A percentile compares a stretch with the other conserved stretches of the same genome.
Conservation (phyloP, 2,113 vertebrate genomes). For the Oncorhynchus masou region DNA sequence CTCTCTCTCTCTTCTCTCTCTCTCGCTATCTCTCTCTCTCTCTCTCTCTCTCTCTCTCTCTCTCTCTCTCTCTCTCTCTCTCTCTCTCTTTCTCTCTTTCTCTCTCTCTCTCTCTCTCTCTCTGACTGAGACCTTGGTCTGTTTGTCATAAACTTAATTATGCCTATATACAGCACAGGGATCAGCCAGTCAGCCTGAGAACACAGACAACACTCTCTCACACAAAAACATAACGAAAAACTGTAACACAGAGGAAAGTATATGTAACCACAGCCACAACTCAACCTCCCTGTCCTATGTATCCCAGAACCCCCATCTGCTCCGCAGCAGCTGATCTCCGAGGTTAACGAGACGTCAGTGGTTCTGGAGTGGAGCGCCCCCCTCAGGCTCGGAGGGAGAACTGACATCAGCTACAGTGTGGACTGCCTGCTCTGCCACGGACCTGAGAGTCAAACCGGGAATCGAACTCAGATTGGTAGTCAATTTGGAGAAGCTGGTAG, state of each 20-base stretch:
- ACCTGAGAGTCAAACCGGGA: constrained; percentile 28
- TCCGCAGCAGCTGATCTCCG: constrained; percentile 93
- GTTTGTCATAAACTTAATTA: constrained; percentile 71
- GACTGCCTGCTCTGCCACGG: constrained; percentile 87
- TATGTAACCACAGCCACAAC: constrained; percentile 1
- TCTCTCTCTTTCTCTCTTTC: background rate
- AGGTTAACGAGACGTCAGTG: constrained; percentile 95
- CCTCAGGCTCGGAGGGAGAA: constrained; percentile 85
- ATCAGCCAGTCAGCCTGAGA: constrained; percentile 60
- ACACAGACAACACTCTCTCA: constrained; percentile 49
- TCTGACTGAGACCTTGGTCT: constrained; percentile 53
- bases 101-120: constrained; percentile 1
- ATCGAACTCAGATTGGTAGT: constrained; percentile 40
- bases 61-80: background rate
- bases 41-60: background rate
- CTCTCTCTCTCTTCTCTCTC: background rate
- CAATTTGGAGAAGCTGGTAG: constrained; percentile 25
- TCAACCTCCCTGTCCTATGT: background rate
- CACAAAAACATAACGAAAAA: constrained; percentile 9
- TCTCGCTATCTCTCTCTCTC: background rate
- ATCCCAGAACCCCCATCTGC: constrained; percentile 87
- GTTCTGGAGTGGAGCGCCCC: constrained; percentile 95
- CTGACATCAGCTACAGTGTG: constrained; percentile 88
- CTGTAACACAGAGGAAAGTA: constrained; percentile 51
- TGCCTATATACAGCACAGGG: constrained; percentile 63